Base-by-base conservation (phyloP, 2,797 vertebrate genomes). In the Sus cebifrons region DNA sequence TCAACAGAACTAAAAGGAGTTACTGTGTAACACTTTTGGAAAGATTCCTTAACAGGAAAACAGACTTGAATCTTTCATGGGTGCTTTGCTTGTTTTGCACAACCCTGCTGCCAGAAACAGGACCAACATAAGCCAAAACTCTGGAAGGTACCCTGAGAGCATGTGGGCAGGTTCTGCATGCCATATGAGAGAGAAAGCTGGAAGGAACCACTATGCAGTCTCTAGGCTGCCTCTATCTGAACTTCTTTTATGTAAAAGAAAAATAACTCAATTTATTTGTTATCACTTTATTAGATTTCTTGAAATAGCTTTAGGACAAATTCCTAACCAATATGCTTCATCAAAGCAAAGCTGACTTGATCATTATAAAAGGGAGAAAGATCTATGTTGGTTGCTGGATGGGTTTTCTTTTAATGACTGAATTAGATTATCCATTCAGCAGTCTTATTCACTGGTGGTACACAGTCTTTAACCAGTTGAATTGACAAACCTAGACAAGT, bases 361-460 rank as follows among this genome's bases (percentile, higher is more conserved):
- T 73, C 3, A 15, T 95, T 83, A 62, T 44, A 40, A 91, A 91
- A 77, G 17, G n/a, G 58, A 79, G 58, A 83, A 73, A 74, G 49
- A 93, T 68, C 49, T 93, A 75, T 91, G 64, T 64, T 25, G 52
- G 49, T 36, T 56, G 12, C 3, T 40, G 3, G 11, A 62, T 21
- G 5, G 11, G 16, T 65, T 96, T 89, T 21, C 27, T 68, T 77
- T 89, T 91, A 84, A 89, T 86, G 77, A 44, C 54, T 96, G 73
- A 83, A 96, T 75, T 27, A 44, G n/a, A 91, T 93, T 94, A 93
- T 93, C 70, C 73, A 81, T 44, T 96, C 86, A 93, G 52, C 77
- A 94, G 3, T 75, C 64, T 96, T 52, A 44, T 36, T 49, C 49
- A 36, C 44, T 90, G 11, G 2, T 44, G 75, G 36, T 23, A 27